phyloP scores from a whole-genome alignment of 2,113 vertebrate species.

The Ondatra zibethicus region DNA sequence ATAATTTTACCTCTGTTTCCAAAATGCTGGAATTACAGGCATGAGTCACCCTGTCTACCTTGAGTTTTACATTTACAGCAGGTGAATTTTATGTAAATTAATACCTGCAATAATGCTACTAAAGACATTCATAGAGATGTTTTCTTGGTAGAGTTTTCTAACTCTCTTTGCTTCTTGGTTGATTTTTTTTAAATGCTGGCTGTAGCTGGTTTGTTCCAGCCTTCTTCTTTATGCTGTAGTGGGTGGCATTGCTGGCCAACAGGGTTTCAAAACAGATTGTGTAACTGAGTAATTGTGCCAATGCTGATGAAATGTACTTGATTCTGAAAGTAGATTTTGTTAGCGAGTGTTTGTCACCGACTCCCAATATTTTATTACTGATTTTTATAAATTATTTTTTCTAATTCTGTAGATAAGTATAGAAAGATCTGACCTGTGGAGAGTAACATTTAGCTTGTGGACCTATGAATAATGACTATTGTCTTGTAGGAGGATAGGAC shows the following conservation, averaged over 20 bases:
- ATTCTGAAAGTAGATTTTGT: slow-evolving; percentile 33
- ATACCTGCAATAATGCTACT: background rate
- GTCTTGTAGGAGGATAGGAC: background rate
- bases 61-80: background rate
- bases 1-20: background rate
- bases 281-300: background rate
- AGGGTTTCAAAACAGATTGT: slow-evolving; percentile 35
- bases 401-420: background rate
- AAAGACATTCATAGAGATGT: background rate
- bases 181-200: background rate
- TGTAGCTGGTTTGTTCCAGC: background rate
- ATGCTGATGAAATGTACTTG: slow-evolving; percentile 19
- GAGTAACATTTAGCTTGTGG: background rate
- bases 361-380: background rate
- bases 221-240: background rate
- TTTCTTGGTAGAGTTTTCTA: background rate
- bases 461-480: background rate
- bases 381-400: slow-evolving; percentile 45
- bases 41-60: background rate
- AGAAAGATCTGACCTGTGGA: background rate
- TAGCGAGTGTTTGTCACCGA: slow-evolving; percentile 5
- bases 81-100: background rate
- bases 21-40: background rate
- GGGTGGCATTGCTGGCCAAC: background rate
- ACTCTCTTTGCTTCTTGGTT: background rate